Percentiles rank a stretch among this genome's conserved stretches.
Conservation (phyloP, 2,113 vertebrate species). For the Nesoenas mayeri region DNA sequence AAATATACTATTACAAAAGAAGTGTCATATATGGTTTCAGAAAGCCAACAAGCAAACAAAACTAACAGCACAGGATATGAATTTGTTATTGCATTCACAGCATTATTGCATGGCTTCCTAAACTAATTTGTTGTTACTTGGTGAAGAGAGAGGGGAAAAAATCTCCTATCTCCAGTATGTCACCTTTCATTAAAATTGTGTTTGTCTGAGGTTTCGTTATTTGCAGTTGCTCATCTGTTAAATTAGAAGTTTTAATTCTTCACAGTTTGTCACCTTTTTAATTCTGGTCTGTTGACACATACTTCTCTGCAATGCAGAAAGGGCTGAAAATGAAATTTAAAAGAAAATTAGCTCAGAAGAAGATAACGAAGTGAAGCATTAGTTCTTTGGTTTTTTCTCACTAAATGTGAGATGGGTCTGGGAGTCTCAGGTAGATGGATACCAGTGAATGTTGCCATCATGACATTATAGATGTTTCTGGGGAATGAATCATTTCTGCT, state of each 20-base stretch:
- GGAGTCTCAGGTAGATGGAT: neutral
- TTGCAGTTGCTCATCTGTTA: slow-evolving; percentile 79
- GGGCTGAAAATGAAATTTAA: slow-evolving; percentile 66
- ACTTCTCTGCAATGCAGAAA: slow-evolving; percentile 53
- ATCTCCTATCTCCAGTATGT: slow-evolving; percentile 56
- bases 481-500: neutral
- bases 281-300: slow-evolving; percentile 70
- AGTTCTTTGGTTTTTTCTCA: neutral
- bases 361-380: neutral
- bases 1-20: slow-evolving; percentile 49
- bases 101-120: slow-evolving; percentile 47
- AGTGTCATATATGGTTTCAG: slow-evolving; percentile 60
- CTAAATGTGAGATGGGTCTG: neutral
- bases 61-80: slow-evolving; percentile 30
- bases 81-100: slow-evolving; percentile 40
- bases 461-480: neutral
- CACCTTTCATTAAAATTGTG: slow-evolving; percentile 77
- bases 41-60: slow-evolving; percentile 63
- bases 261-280: slow-evolving; percentile 78
- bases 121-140: slow-evolving; percentile 65
- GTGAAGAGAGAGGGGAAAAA: slow-evolving; percentile 44
- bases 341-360: slow-evolving; percentile 61
- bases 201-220: slow-evolving; percentile 76
- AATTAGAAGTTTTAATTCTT: slow-evolving; percentile 81
- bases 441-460: neutral